Conservation (phyloP, 2,797 vertebrate genomes). For the Chelon labrosus region DNA sequence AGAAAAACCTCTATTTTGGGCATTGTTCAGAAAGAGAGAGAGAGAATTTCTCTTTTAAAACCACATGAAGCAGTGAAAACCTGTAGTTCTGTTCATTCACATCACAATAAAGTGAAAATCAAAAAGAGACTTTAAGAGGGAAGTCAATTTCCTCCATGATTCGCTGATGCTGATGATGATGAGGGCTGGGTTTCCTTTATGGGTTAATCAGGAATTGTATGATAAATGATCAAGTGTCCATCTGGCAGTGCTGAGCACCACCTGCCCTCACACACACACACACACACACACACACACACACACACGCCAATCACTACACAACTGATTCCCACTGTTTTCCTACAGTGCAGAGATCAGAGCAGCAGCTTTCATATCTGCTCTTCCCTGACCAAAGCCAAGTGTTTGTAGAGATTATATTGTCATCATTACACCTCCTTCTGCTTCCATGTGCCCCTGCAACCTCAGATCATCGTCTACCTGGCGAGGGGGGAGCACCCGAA, state of each 20-base stretch:
- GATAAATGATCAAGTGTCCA: slow-evolving; percentile 62
- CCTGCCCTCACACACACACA: slow-evolving; percentile 41
- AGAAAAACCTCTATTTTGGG: slow-evolving; percentile 66
- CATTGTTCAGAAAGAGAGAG: slow-evolving; percentile 40
- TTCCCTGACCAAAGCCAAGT: slow-evolving; percentile 14
- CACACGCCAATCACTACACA: slow-evolving; percentile 14
- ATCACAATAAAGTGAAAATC: slow-evolving; percentile 9
- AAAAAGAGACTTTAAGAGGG: slow-evolving; percentile 10
- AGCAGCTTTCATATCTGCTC: slow-evolving; percentile 18
- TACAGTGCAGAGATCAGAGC: slow-evolving; percentile 34
- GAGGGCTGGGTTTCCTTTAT: slow-evolving; percentile 28
- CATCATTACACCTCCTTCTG: slow-evolving; percentile 25
- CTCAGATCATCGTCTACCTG: slow-evolving; percentile 15
- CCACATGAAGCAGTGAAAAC: slow-evolving; percentile 3
- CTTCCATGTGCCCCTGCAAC: slow-evolving; percentile 1
- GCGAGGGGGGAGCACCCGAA: slow-evolving; percentile 3
- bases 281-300: slow-evolving; percentile 17
- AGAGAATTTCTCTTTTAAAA: slow-evolving; percentile 14
- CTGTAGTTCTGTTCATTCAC: slow-evolving; percentile 1
- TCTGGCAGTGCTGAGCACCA: slow-evolving; percentile 47
- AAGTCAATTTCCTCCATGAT: slow-evolving; percentile 1
- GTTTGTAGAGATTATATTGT: background rate
- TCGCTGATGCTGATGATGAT: slow-evolving; percentile 25
- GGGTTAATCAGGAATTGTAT: slow-evolving; percentile 52
- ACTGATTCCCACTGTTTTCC: slow-evolving; percentile 17